Conservation (phyloP, 2,797 vertebrate species). For the Chanos chanos region DNA sequence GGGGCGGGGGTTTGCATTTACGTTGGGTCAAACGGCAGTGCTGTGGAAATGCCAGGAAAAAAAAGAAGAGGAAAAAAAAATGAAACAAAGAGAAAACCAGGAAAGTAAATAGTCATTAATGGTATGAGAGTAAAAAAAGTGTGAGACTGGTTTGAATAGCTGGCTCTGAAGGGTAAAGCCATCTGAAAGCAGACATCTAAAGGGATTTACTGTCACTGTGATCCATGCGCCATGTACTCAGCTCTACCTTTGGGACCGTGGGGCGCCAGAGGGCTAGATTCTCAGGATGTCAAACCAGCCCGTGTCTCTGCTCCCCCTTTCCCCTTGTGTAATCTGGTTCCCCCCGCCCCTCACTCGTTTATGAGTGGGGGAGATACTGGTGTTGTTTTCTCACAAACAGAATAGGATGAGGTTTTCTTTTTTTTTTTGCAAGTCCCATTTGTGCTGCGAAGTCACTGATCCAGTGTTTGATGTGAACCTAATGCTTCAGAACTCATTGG, state of each 20-base stretch:
- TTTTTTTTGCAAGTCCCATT: background rate
- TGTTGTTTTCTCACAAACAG: slow-evolving; percentile 1
- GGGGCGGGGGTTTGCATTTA: slow-evolving; percentile 64
- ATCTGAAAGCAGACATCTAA: slow-evolving; percentile 24
- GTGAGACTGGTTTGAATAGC: no score
- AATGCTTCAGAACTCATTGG: background rate
- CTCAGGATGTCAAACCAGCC: slow-evolving; percentile 32
- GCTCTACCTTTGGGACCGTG: slow-evolving; percentile 10
- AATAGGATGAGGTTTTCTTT: background rate
- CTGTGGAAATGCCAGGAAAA: slow-evolving; percentile 58
- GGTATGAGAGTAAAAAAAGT: slow-evolving; percentile 56
- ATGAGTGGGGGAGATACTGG: background rate
- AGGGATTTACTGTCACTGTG: slow-evolving; percentile 47
- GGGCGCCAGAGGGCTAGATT: slow-evolving; percentile 4
- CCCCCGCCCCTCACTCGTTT: no score
- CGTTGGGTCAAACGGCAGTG: slow-evolving; percentile 54
- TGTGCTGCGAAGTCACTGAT: background rate
- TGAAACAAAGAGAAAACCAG: slow-evolving; percentile 2
- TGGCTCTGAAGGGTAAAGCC: no score
- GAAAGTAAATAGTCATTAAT: slow-evolving; percentile 60
- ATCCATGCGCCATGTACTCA: slow-evolving; percentile 46
- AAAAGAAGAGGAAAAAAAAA: background rate
- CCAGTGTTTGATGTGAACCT: slow-evolving; percentile 2
- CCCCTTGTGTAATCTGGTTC: no score
- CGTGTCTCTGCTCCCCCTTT: background rate